Percentiles rank a stretch among this genome's conserved stretches.
These are phyloP conservation scores for Drosophila bocki DNA, from an alignment of 1,140 invertebrate species.

Conservation along the genomic window DNA sequence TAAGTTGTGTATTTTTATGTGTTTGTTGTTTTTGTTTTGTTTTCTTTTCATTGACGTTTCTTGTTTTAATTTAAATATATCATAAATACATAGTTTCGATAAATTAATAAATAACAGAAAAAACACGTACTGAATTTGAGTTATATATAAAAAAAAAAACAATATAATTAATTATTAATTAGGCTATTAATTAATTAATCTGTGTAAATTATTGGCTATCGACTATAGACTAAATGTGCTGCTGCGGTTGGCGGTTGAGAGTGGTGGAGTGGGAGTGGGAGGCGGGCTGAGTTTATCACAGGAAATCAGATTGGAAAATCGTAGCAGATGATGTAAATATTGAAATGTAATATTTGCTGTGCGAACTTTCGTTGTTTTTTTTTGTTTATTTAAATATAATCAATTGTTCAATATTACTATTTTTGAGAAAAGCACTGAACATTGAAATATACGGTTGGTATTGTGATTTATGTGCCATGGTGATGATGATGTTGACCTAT, in stretches of 20 bases:
- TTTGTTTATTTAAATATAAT: conserved; percentile 24
- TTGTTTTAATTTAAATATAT: conserved; percentile 24
- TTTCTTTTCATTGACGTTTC: conserved; percentile 14
- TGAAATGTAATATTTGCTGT: conserved; percentile 11
- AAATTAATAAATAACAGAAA: conserved; percentile 62
- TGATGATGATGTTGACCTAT: conserved; percentile 25
- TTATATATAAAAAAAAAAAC: conserved; percentile 42
- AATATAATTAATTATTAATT: conserved; percentile 54
- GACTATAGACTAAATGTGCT: conserved; percentile 58
- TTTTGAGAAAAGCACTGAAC: conserved; percentile 73
- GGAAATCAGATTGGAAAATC: conserved; percentile 58
- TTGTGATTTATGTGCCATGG: conserved; percentile 16
- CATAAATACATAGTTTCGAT: conserved; percentile 70
- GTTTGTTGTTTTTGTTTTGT: conserved; percentile 29
- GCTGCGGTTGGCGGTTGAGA: conserved; percentile 5
- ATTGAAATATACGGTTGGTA: conserved; percentile 42
- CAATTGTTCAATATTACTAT: conserved; percentile 57
- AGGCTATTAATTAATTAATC: conserved; percentile 65
- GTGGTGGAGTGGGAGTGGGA: conserved; percentile 8
- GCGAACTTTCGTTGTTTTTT: conserved; percentile 17
- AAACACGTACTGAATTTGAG: conserved; percentile 33
- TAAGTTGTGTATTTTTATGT: conserved; percentile 22
- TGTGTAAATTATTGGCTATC: conserved; percentile 61
- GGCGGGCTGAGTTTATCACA: conserved; percentile 70
- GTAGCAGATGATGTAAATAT: conserved; percentile 20